Evolutionary conservation across 2,888 invertebrate genomes (phyloP).

Genomic region (Sceliomorpha sp.): DNA sequence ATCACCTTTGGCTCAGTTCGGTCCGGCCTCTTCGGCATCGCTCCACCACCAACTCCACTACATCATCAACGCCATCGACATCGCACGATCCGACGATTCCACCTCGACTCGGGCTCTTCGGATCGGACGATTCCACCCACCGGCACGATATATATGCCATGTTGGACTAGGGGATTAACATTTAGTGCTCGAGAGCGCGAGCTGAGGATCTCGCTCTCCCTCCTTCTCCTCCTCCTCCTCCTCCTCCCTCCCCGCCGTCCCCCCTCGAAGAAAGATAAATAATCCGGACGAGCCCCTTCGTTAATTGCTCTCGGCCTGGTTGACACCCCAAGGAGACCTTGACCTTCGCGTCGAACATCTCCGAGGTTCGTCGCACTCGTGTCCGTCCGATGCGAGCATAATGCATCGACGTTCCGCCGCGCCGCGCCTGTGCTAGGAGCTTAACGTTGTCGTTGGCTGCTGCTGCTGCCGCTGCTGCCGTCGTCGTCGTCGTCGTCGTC

Average conservation of each 20-base stretch:
- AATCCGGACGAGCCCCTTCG: conserved; percentile 63
- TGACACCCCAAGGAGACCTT: conserved; percentile 66
- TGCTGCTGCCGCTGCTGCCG: too few species aligned
- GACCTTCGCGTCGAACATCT: conserved; percentile 61
- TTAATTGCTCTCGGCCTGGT: conserved; percentile 68
- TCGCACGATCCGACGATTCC: conserved; percentile 68
- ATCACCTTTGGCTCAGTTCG: conserved; percentile 78
- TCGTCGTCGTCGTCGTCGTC: too few species aligned
- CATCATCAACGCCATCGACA: conserved; percentile 62
- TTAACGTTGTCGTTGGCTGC: conserved; percentile 17
- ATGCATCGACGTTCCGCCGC: neutral
- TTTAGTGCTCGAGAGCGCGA: conserved; percentile 56
- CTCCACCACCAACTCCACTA: conserved; percentile 53
- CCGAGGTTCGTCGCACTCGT: conserved; percentile 33
- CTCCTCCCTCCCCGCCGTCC: conserved; percentile 15
- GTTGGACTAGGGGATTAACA: conserved; percentile 62
- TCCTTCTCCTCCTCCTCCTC: conserved; percentile 15
- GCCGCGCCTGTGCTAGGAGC: conserved; percentile 32
- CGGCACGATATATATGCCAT: conserved; percentile 61
- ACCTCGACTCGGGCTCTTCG: conserved; percentile 63
- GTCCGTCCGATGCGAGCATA: too few species aligned
- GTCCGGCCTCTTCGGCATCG: conserved; percentile 72
- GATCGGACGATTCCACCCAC: conserved; percentile 77
- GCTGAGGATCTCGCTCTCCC: conserved; percentile 26
- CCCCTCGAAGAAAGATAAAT: conserved; percentile 55